Percentiles rank a stretch among this genome's conserved stretches.
These are phyloP conservation scores for Eremophila alpestris DNA, from an alignment of 2,797 vertebrate genomes.

Conservation along the genomic window DNA sequence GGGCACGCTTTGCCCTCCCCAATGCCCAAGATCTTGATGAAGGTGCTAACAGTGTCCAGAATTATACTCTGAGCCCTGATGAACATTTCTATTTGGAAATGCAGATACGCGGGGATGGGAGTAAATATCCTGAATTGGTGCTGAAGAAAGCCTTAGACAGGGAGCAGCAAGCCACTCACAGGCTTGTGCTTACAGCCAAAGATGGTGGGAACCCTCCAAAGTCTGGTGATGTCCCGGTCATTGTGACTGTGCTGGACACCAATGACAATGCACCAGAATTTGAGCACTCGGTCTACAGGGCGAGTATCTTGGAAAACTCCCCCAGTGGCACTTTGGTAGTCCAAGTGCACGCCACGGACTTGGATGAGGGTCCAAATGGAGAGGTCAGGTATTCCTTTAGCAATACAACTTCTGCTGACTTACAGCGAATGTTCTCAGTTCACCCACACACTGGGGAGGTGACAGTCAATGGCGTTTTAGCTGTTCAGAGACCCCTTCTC, in stretches of 20 bases:
- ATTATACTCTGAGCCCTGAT: conserved; percentile 73
- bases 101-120: conserved; percentile 67
- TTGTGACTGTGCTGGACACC: conserved; percentile 76
- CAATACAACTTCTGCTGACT: conserved; percentile 67
- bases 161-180: conserved; percentile 73
- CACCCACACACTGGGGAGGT: conserved; percentile 79
- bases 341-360: conserved; percentile 75
- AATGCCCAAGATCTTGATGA: conserved; percentile 77
- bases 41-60: conserved; percentile 74
- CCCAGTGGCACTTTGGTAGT: conserved; percentile 72
- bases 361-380: conserved; percentile 79
- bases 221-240: conserved; percentile 65
- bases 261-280: conserved; percentile 82
- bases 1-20: conserved; percentile 76
- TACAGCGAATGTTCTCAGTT: conserved; percentile 74
- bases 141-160: conserved; percentile 80
- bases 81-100: conserved; percentile 74
- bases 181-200: conserved; percentile 74
- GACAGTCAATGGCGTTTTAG: conserved; percentile 63
- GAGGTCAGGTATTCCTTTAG: conserved; percentile 78
- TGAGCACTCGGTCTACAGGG: conserved; percentile 74
- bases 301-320: conserved; percentile 76
- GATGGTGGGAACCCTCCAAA: conserved; percentile 74
- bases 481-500: conserved; percentile 68
- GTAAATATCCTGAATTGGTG: conserved; percentile 78